These are phyloP conservation scores for Halocaridina rubra DNA, from an alignment of 2,888 invertebrate species.

Conservation along the genomic window DNA sequence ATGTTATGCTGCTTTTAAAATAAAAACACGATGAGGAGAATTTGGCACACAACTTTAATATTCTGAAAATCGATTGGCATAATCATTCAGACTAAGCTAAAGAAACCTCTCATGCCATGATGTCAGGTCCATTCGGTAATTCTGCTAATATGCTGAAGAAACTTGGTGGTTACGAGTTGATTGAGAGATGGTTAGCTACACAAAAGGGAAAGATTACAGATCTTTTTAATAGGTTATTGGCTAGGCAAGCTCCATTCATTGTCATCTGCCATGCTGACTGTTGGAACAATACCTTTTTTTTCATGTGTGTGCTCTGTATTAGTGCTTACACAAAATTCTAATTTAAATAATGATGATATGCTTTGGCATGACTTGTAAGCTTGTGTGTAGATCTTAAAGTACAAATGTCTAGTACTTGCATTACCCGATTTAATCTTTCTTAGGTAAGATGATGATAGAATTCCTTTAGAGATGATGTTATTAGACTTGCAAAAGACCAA, in stretches of 20 bases:
- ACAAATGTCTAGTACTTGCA: too few relatives aligned
- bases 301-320: too few relatives aligned
- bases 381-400: too few relatives aligned
- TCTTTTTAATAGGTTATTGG: background rate
- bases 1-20: slow-evolving; percentile 10
- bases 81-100: background rate
- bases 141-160: background rate
- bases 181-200: background rate
- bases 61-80: background rate
- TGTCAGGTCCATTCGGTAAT: background rate
- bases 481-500: too few relatives aligned
- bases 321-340: too few relatives aligned
- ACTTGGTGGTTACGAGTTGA: background rate
- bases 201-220: background rate
- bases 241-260: background rate
- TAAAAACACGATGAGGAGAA: background rate
- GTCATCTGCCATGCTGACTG: background rate
- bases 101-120: background rate
- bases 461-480: too few relatives aligned
- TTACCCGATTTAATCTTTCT: too few relatives aligned
- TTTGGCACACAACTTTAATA: background rate
- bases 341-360: too few relatives aligned
- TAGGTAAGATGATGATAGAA: too few relatives aligned
- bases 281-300: background rate
- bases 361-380: too few relatives aligned